Base-by-base conservation (phyloP, 2,797 vertebrate species). In the Gephyroberyx darwinii region DNA sequence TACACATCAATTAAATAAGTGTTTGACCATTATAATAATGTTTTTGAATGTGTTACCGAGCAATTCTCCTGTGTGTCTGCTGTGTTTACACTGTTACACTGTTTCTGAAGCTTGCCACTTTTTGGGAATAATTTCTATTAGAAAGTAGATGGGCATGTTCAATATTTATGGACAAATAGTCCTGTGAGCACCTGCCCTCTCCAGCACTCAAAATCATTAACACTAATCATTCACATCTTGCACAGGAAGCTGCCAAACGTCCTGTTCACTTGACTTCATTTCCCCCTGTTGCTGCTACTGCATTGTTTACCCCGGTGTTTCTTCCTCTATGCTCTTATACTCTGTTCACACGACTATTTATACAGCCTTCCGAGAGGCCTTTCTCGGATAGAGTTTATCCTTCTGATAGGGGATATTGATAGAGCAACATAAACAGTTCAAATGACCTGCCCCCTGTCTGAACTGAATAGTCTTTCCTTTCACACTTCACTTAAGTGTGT, bases 211-310 rank as follows among this genome's bases (percentile, higher is more conserved):
- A 52, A 86, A 80, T 90, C 88, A 89, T 92, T 90, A 91, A 84
- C 81, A 83, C 87, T 90, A 92, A 92, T 92, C 90, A 91, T 87
- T 86, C 83, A 65, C 84, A 83, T 86, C 87, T 86, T 69, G 68
- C 87, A 74, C 81, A 72, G 94, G 94, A 94, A 94, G 87, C 82
- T 30, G 78, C 47, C 78, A 61, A 83, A 88, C 90, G 93, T 94
- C 94, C 93, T 90, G 81, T 88, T 93, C 90, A 77, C 87, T 93
- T 90, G 90, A 94, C 92, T 84, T 87, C 83, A 89, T 90, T 93
- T 94, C 93, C 93, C 86, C 74, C 69, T 54, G 90, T 91, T 90
- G 89, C 91, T 84, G 77, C 78, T 78, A 67, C 84, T 78, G 86
- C 85, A 85, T 92, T 94, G 93, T 94, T 93, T 92, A 83, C 88